These are phyloP conservation scores for Nebria ingens DNA, from an alignment of 1,140 invertebrate species.

Conservation along the genomic window DNA sequence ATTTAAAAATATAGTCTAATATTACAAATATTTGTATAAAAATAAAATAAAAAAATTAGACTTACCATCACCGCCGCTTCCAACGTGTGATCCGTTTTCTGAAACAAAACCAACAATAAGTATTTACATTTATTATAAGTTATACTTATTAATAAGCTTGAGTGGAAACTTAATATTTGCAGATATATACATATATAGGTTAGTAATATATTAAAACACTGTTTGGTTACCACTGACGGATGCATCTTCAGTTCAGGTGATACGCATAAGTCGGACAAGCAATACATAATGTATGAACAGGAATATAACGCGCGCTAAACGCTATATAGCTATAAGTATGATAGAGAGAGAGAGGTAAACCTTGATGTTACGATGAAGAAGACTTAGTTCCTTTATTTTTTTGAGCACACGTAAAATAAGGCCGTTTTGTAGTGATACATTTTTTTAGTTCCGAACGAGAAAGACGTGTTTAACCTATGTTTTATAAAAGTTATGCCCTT, in stretches of 20 bases:
- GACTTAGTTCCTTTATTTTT: slow-evolving; percentile 1
- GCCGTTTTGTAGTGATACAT: slow-evolving; percentile 3
- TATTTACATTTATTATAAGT: no score
- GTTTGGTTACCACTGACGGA: background rate
- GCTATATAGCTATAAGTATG: background rate
- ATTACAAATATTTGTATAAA: background rate
- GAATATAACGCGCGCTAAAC: background rate
- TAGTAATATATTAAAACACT: background rate
- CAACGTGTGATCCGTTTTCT: slow-evolving; percentile 33
- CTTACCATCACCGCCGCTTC: slow-evolving; percentile 13
- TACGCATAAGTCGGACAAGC: background rate
- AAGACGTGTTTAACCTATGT: background rate
- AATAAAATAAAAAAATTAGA: background rate
- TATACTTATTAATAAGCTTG: no score
- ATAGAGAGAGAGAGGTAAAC: background rate
- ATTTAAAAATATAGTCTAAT: background rate
- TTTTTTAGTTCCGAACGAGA: background rate
- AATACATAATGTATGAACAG: slow-evolving; percentile 7
- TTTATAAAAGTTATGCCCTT: background rate
- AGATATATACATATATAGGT: no score
- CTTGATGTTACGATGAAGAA: background rate
- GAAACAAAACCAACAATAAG: slow-evolving; percentile 15
- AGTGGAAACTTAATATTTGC: no score
- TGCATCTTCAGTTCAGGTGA: background rate
- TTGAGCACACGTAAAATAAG: background rate